Evolutionary conservation across 2,113 vertebrate species (phyloP), one percentile per base, ranked within the genome.

Genomic region (Elanus axillaris): DNA sequence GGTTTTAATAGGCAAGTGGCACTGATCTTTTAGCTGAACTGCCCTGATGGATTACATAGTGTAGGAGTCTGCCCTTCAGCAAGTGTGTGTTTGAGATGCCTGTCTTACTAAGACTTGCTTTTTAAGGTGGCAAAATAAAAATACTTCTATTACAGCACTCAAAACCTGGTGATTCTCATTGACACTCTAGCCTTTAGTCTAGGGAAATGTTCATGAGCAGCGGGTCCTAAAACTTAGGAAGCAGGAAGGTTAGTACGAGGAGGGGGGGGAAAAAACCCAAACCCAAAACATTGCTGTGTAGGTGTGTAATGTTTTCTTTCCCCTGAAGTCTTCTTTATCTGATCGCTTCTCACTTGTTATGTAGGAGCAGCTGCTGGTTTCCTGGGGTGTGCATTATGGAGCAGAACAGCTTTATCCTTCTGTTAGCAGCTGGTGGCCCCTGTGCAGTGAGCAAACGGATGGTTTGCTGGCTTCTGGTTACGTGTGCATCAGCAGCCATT

Each of bases 241-340:
- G 11, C 12, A 62, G 21, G 52, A 21, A 50, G 4, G 5, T 64
- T 82, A 71, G 20, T 52, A 29, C 14, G 16, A 47, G 38, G 42
- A 0, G 0, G 12, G 31, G 8, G 8, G 5, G 3, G 16, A 14
- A 50, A 25, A 50, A 23, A 50, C n/a, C n/a, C n/a, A 25, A 38
- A 29, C 10, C 12, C 38, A 47, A 36, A 80, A 52, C 18, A 5
- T 27, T 31, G 16, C 58, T 74, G 3, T 34, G 16, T 22, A 83
- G 27, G 8, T 42, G 50, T 53, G 27, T 69, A 18, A 56, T 1
- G 1, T 69, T 77, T 77, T 77, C 36, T 81, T 69, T 87, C 12
- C 31, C 16, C 10, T 63, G 2, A 29, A 43, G 5, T 50, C 1
- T 0, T 53, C 25, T 69, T 60, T 60, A 10, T 72, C 38, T 79